A percentile compares a stretch with the other conserved stretches of the same genome.
Evolutionary conservation across 1,140 invertebrate species (phyloP).

Genomic region (Drosophila lacertosa): DNA sequence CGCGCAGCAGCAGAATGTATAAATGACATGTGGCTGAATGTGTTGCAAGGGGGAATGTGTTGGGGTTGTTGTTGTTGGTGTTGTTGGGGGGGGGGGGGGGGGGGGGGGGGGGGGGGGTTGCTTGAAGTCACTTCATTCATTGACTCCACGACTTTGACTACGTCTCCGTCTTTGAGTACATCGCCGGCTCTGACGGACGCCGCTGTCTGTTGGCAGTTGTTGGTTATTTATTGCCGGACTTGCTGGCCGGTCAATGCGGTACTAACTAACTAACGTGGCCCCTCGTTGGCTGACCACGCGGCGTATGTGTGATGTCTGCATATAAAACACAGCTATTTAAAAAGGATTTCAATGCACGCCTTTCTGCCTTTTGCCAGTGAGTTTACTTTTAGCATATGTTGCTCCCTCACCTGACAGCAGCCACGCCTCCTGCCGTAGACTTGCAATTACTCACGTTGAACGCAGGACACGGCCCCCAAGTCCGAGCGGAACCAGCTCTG

Average conservation of each 20-base stretch:
- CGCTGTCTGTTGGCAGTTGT: not conserved
- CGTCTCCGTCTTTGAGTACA: not conserved
- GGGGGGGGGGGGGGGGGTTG: conserved; percentile 59
- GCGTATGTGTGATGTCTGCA: conserved; percentile 69
- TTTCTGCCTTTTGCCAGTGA: conserved; percentile 7
- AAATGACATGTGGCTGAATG: conserved; percentile 62
- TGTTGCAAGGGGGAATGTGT: conserved; percentile 16
- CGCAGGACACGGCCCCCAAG: conserved; percentile 12
- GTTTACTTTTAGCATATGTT: conserved; percentile 50
- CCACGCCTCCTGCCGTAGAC: not conserved
- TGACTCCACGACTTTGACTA: conserved; percentile 63
- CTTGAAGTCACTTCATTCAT: conserved; percentile 79
- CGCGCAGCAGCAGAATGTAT: conserved; percentile 26
- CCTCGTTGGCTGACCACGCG: conserved; percentile 32
- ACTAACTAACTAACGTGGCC: conserved; percentile 8
- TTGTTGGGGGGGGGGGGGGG: conserved; percentile 4
- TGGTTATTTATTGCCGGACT: conserved; percentile 67
- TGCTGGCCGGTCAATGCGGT: conserved; percentile 37
- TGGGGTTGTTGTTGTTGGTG: no score
- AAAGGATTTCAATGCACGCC: conserved; percentile 59
- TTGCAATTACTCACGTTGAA: conserved; percentile 31
- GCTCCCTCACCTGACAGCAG: not conserved
- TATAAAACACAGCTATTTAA: conserved; percentile 56
- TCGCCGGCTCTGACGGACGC: not conserved
- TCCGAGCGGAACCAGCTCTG: not conserved